Base-by-base conservation (phyloP, 2,797 vertebrate genomes). In the Pempheris klunzingeri region DNA sequence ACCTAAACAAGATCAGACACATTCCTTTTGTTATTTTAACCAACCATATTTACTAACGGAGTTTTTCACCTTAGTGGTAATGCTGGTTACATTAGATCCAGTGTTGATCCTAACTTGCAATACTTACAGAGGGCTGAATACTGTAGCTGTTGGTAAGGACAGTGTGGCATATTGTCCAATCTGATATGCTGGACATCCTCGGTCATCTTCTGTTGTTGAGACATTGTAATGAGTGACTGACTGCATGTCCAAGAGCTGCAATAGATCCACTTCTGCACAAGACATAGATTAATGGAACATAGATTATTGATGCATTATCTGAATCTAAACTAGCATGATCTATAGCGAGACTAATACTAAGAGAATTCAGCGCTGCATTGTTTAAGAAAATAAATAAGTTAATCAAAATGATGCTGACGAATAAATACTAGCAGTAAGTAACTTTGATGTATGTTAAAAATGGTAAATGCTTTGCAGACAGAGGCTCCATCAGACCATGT, bases 161-260 rank as follows among this genome's bases (percentile, higher is more conserved):
- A 80, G 53, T 2, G 81, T 74, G n/a, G 83, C 55, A 13, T 83
- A 74, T 43, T 84, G 62, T 69, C 74, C 80, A 41, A 75, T 82
- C 58, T 82, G 61, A 63, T 64, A 83, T 41, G 77, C 77, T 13
- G 61, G 17, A 43, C 78, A 58, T 49, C 81, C 71, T 63, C 10
- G 11, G 9, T 66, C 77, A 43, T 83, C 81, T 30, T 73, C 41
- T 55, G 59, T 61, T 36, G 24, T 20, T 34, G 81, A 84, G 15
- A 86, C 64, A n/a, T 74, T 87, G 66, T 74, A 78, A 41, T 80
- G 71, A 50, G 53, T 7, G 17, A 36, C 28, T 26, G 74, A 78
- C 43, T 59, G 59, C 71, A 83, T 24, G 39, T 83, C 54, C 75
- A 88, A 38, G 22, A 80, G 36, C 47, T 74, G 49, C 68, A 81